phyloP scores from a whole-genome alignment of 2,888 invertebrate genomes.

The Cantharis rufa region DNA sequence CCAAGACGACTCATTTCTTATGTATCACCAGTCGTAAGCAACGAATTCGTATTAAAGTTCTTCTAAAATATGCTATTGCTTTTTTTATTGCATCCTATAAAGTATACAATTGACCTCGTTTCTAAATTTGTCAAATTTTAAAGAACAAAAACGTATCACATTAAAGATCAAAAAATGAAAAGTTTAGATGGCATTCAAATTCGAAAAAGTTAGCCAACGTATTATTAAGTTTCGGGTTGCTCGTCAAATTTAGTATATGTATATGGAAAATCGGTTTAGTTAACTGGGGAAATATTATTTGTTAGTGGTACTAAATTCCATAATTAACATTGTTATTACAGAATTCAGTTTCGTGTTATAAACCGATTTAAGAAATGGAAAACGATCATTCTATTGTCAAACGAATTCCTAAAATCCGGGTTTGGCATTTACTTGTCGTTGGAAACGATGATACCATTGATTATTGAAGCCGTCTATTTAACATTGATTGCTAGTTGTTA shows the following conservation, averaged over 20 bases:
- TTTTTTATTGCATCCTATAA: constrained; percentile 7
- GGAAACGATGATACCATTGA: constrained; percentile 39
- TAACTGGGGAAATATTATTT: neutral
- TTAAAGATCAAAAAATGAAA: neutral
- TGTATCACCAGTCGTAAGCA: constrained; percentile 14
- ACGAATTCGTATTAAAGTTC: constrained; percentile 12
- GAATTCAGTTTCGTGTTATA: neutral
- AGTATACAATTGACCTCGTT: constrained; percentile 13
- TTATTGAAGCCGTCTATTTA: constrained; percentile 41
- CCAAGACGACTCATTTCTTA: constrained; percentile 14
- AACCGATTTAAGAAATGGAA: neutral
- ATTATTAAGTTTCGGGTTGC: neutral
- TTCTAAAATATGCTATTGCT: constrained; percentile 15
- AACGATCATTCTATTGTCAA: neutral
- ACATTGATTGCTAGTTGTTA: constrained; percentile 7
- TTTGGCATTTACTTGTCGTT: constrained; percentile 35
- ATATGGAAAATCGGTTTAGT: neutral
- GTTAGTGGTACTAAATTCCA: neutral
- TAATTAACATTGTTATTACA: neutral
- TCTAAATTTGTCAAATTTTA: constrained; percentile 11
- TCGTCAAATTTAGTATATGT: neutral
- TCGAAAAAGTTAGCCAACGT: neutral
- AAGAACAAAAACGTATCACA: constrained; percentile 2
- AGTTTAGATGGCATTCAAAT: neutral
- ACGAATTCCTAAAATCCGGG: constrained; percentile 36